Evolutionary conservation across 2,888 invertebrate species (phyloP), one percentile per base, ranked within the genome.

Genomic region (Scelioninae gen. 2): DNA sequence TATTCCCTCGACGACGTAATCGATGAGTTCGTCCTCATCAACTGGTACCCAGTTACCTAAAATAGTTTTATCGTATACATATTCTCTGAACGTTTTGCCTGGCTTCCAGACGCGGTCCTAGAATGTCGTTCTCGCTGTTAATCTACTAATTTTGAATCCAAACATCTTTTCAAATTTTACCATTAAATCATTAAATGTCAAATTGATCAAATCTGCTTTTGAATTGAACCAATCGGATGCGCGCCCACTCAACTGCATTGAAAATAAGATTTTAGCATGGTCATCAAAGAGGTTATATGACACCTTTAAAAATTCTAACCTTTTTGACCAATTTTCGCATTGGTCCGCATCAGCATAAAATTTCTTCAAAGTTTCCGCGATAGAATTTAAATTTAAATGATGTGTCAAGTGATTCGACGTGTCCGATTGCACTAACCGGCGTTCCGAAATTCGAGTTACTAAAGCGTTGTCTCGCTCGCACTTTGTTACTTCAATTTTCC

Each of bases 331-430:
- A 31, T 10, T 48, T 2, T 31, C 31, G 10, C 31, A 31, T 10
- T 48, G 48, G 5, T 31, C 16, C 6, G 15, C 9, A 31, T 48
- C 31, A 2, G 15, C 48, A 16, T 16, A 10, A 50, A 50, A 50
- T 5, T 50, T 50, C 2, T 33, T 33, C 11, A 50, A 33, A 9
- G 18, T 6, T 0, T 50, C 50, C 0, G 4, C 33, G 2, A 50
- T 50, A 4, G 50, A 50, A 35, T 50, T 50, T 18, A 50, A 50
- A 50, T 18, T 50, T n/a, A 50, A 18, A 5, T 50, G 50, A 1
- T 18, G 18, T 2, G 16, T n/a, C 33, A 7, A 31, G n/a, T 18
- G 50, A 50, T 5, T 6, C 13, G 33, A 18, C 33, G n/a, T 25
- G 16, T 6, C 6, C 10, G 3, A 28, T 2, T 13, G 25, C 11